A percentile compares a stretch with the other conserved stretches of the same genome.
These are phyloP conservation scores for Anolis carolinensis DNA, from an alignment of 2,113 vertebrate genomes.

Conservation along the genomic window DNA sequence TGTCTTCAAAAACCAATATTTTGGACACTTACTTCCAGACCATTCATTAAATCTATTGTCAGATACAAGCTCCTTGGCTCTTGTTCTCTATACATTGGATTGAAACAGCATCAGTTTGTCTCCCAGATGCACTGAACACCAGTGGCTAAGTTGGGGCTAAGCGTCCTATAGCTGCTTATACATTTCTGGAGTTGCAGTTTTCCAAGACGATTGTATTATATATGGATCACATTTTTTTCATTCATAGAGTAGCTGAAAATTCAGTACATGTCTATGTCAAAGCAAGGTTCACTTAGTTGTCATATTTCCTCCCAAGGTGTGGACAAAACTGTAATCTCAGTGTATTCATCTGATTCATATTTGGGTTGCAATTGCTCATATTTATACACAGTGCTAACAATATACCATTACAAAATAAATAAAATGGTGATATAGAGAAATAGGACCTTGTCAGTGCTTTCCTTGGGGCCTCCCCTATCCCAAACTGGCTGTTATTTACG, in stretches of 20 bases:
- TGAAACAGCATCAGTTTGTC: not conserved
- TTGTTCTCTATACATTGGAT: not conserved
- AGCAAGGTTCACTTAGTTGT: not conserved
- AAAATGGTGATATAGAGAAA: not conserved
- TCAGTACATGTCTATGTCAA: not conserved
- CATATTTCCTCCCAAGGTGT: not conserved
- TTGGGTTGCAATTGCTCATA: not conserved
- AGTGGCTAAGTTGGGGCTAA: not conserved
- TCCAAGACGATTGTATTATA: not conserved
- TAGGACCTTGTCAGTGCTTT: not conserved
- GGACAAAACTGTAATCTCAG: not conserved
- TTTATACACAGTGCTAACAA: not conserved
- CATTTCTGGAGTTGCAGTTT: not conserved
- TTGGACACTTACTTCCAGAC: not conserved
- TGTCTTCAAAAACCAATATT: not conserved
- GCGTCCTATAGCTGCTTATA: not conserved
- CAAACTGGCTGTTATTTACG: not conserved
- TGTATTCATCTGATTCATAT: not conserved
- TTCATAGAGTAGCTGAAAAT: not conserved
- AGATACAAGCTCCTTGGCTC: not conserved
- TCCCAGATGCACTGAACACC: not conserved
- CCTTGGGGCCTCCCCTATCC: not conserved
- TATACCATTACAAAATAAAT: not conserved
- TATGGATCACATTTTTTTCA: not conserved
- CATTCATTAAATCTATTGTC: not conserved